Evolutionary conservation across 1,140 invertebrate genomes (phyloP).

Genomic region (Acyrthosiphon pisum): DNA sequence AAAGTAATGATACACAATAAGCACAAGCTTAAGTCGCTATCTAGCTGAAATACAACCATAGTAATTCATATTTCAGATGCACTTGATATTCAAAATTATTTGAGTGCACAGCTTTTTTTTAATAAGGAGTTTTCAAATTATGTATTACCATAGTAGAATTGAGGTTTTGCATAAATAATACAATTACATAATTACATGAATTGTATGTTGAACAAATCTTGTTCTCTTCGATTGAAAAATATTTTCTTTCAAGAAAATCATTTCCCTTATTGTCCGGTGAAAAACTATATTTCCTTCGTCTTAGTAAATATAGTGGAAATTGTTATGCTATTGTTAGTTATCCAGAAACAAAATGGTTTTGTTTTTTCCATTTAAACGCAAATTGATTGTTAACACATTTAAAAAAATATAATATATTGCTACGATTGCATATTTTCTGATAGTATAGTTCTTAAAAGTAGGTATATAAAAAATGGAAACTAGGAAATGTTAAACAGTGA

Average conservation of each 20-base stretch:
- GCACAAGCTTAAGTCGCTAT: background rate
- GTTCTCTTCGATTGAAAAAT: background rate
- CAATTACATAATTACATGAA: background rate
- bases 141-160: background rate
- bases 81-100: background rate
- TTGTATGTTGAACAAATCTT: background rate
- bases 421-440: background rate
- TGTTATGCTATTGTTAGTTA: background rate
- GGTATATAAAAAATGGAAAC: background rate
- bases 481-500: background rate
- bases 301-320: background rate
- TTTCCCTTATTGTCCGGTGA: background rate
- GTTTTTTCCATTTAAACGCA: background rate
- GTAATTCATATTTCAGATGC: background rate
- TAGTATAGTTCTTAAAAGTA: background rate
- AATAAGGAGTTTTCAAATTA: background rate
- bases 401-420: background rate
- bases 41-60: background rate
- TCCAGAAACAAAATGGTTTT: background rate
- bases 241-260: background rate
- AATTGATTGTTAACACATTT: background rate
- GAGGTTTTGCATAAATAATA: background rate
- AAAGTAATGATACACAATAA: background rate
- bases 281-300: background rate
- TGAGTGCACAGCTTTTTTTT: background rate